These are phyloP conservation scores for Drosophila tsacasi DNA, from an alignment of 1,140 invertebrate genomes.

Conservation along the genomic window DNA sequence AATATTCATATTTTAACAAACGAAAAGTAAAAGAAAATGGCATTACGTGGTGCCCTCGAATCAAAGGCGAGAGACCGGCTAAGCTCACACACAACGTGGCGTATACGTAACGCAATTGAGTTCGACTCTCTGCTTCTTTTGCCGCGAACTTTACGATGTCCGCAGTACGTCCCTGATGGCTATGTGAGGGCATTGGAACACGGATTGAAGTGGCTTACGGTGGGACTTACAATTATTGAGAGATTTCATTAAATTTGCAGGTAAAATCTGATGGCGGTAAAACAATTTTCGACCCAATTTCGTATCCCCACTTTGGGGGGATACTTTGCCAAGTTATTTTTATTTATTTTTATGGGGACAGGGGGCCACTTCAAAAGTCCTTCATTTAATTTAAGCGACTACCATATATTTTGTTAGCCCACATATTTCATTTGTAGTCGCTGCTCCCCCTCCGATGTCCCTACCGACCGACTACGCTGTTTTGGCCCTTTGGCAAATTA, in stretches of 20 bases:
- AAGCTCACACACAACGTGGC: constrained; percentile 39
- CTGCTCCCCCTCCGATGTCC: constrained; percentile 1
- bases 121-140: constrained; percentile 20
- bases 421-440: constrained; percentile 70
- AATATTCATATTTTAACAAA: constrained; percentile 76
- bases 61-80: constrained; percentile 2
- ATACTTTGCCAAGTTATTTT: constrained; percentile 22
- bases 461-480: constrained; percentile 27
- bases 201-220: constrained; percentile 27
- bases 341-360: constrained; percentile 30
- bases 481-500: constrained; percentile 80
- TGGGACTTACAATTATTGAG: constrained; percentile 37
- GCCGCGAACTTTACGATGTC: constrained; percentile 72
- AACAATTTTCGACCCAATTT: constrained; percentile 33
- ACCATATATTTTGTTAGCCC: constrained; percentile 76
- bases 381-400: constrained; percentile 82
- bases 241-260: constrained; percentile 37
- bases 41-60: constrained; percentile 67
- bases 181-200: constrained; percentile 31
- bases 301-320: constrained; percentile 9
- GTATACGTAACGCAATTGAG: constrained; percentile 61
- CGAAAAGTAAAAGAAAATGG: constrained; percentile 70
- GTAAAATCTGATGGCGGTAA: constrained; percentile 33
- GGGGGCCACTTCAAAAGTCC: constrained; percentile 54
- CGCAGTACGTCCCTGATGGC: constrained; percentile 53